Evolutionary conservation across 1,140 invertebrate genomes (phyloP), one percentile per base, ranked within the genome.

Genomic region (Hormaphis cornu): DNA sequence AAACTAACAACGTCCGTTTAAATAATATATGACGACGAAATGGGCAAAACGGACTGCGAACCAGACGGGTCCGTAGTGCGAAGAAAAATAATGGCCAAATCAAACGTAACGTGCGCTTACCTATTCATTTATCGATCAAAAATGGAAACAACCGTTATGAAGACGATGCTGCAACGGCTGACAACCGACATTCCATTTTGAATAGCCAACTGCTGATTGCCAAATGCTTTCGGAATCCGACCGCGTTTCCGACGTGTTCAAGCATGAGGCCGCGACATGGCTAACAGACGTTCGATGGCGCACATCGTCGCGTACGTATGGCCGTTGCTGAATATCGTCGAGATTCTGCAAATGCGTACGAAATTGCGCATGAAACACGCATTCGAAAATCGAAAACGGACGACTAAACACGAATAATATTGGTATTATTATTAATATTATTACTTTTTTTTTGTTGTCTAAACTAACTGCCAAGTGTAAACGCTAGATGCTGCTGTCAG

Each of bases 131-230:
- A 61, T 46, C 40, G 58, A 44, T 28, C 16, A 28, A 28, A 14
- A 46, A n/a, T 33, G n/a, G 26, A 61, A 44, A 61, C 58, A 61
- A 61, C 58, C 58, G 58, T 61, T 61, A 46, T 61, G 58, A 61
- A 4, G 6, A 44, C 58, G 58, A 61, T n/a, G n/a, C n/a, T n/a
- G 58, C 24, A 61, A 61, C 58, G 58, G 40, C 40, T 40, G 16
- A 18, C 40, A 44, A 61, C 26, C 58, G 58, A 30, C 58, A 44
- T 61, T 61, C 58, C 58, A 44, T 61, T 61, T 44, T 46, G 40
- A 42, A 61, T 20, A 30, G 35, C 6, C 42, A 61, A 61, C 58
- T 30, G 58, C 58, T 61, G 40, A 28, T 20, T 9, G 35, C 35
- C 46, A n/a, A n/a, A n/a, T n/a, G n/a, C n/a, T n/a, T n/a, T n/a